Evolutionary conservation across 2,888 invertebrate genomes (phyloP).

Genomic region (Nemapogon koenigi): DNA sequence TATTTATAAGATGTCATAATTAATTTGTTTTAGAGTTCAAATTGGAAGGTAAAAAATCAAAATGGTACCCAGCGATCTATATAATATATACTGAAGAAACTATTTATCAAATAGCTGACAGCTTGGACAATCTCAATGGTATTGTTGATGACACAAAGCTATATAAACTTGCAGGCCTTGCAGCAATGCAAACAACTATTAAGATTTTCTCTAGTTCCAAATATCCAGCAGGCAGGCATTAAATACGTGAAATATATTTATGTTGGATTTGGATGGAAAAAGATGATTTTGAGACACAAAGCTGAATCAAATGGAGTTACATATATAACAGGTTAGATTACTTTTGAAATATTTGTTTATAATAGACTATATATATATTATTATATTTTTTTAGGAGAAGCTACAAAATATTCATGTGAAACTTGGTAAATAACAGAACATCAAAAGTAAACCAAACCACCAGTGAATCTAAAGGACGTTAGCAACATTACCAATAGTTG

Average conservation of each 20-base stretch:
- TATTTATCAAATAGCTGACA: constrained; percentile 85
- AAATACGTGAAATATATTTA: constrained; percentile 68
- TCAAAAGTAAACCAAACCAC: constrained; percentile 39
- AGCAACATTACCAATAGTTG: too few species aligned
- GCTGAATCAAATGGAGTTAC: constrained; percentile 43
- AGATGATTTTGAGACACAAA: too few species aligned
- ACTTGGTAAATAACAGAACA: constrained; percentile 44
- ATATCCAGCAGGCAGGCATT: constrained; percentile 77
- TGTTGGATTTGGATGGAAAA: constrained; percentile 52
- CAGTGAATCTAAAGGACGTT: too few species aligned
- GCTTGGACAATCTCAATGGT: constrained; percentile 79
- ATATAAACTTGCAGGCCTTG: constrained; percentile 73
- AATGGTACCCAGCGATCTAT: constrained; percentile 82
- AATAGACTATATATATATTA: too few species aligned
- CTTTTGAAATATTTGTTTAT: too few species aligned
- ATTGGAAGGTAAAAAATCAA: constrained; percentile 68
- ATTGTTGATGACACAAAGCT: constrained; percentile 77
- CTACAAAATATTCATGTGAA: constrained; percentile 87
- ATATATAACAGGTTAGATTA: too few species aligned
- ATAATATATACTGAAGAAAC: constrained; percentile 91
- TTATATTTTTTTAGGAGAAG: constrained; percentile 71
- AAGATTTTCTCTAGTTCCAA: constrained; percentile 88
- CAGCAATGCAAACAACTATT: constrained; percentile 78
- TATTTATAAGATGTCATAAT: too few species aligned
- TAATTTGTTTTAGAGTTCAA: too few species aligned